These are phyloP conservation scores for Gymnocheta viridis DNA, from an alignment of 2,888 invertebrate genomes.

Conservation along the genomic window DNA sequence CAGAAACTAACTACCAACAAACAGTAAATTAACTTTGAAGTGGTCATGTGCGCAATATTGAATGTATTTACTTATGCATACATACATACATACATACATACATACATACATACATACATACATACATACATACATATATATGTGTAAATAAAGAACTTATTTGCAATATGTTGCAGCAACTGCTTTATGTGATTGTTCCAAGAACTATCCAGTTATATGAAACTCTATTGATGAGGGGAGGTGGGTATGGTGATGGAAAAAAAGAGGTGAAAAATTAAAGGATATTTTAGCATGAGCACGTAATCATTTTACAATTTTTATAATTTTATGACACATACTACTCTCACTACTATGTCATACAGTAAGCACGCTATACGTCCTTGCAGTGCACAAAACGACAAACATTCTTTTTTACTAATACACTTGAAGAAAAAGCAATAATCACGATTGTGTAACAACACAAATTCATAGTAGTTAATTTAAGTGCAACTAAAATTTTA, in stretches of 20 bases:
- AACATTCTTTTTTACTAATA: not conserved
- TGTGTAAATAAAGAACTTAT: not conserved
- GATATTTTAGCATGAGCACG: slow-evolving; percentile 61
- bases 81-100: too few species aligned
- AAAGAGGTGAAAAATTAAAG: slow-evolving; percentile 26
- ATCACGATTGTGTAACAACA: slow-evolving; percentile 2
- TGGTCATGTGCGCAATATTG: slow-evolving; percentile 65
- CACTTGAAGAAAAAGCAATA: slow-evolving; percentile 25
- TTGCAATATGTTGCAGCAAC: slow-evolving; percentile 27
- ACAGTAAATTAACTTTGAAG: slow-evolving; percentile 72
- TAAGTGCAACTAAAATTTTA: slow-evolving; percentile 41
- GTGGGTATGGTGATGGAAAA: not conserved
- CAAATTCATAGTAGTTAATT: slow-evolving; percentile 29
- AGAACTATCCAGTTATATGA: slow-evolving; percentile 1
- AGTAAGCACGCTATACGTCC: not conserved
- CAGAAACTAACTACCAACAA: slow-evolving; percentile 21
- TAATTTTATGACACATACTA: slow-evolving; percentile 48
- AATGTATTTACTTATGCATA: slow-evolving; percentile 51
- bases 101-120: too few species aligned
- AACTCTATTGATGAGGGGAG: not conserved
- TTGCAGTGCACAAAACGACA: not conserved
- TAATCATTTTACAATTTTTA: slow-evolving; percentile 66
- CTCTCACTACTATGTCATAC: not conserved
- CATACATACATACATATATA: too few species aligned
- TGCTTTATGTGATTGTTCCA: slow-evolving; percentile 14